phyloP scores from a whole-genome alignment of 1,140 invertebrate species.

The Cotesia vestalis region DNA sequence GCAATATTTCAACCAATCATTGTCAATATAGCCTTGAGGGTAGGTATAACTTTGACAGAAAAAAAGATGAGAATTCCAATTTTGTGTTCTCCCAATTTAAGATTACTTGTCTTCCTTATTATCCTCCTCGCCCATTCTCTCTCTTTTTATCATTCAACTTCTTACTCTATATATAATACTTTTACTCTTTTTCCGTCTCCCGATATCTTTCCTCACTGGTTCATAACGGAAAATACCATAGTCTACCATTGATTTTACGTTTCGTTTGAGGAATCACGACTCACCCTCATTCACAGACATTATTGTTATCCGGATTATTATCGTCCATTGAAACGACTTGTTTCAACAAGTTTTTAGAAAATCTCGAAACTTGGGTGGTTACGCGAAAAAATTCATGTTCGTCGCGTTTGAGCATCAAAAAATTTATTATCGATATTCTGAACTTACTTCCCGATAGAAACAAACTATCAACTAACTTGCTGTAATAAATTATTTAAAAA shows the following conservation, averaged over 20 bases:
- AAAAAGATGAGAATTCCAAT: slow-evolving; percentile 53
- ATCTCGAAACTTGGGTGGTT: no score
- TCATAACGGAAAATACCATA: background rate
- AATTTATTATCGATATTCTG: no score
- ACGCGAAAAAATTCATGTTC: no score
- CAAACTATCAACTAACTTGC: no score
- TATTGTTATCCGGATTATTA: slow-evolving; percentile 42
- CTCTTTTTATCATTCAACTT: slow-evolving; percentile 15
- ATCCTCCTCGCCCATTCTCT: slow-evolving; percentile 32
- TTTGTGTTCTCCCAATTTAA: slow-evolving; percentile 57
- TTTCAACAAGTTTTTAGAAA: no score
- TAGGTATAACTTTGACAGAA: slow-evolving; percentile 50
- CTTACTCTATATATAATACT: background rate
- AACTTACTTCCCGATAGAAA: no score
- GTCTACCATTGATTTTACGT: slow-evolving; percentile 27
- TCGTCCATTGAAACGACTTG: background rate
- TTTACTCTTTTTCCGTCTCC: slow-evolving; percentile 15
- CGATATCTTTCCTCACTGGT: slow-evolving; percentile 10
- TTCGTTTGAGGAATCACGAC: slow-evolving; percentile 29
- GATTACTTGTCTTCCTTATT: slow-evolving; percentile 52
- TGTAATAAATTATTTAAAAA: no score
- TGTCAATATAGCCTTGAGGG: slow-evolving; percentile 45
- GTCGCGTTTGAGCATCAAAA: no score
- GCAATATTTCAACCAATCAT: slow-evolving; percentile 38
- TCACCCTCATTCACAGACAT: slow-evolving; percentile 21